A percentile compares a stretch with the other conserved stretches of the same genome.
phyloP scores from a whole-genome alignment of 1,140 invertebrate species.

The Penaeus japonicus region DNA sequence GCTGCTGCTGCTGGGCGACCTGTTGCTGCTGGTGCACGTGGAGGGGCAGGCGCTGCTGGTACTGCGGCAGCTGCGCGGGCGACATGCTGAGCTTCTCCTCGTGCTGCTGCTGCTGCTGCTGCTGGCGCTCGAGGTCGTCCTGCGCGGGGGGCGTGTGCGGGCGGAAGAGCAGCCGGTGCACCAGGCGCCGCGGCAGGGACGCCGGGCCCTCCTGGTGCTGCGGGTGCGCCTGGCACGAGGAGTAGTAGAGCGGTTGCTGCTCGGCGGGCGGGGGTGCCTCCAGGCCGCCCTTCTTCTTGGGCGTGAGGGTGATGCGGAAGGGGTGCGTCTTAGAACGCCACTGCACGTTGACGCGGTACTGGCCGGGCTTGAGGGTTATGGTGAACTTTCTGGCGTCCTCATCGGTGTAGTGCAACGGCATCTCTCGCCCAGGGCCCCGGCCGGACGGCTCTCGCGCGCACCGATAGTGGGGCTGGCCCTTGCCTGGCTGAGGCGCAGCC shows the following conservation, averaged over 20 bases:
- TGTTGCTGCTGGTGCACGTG: slow-evolving; percentile 13
- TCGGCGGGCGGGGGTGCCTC: slow-evolving; percentile 14
- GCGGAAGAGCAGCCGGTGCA: slow-evolving; percentile 28
- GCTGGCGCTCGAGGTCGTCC: neutral
- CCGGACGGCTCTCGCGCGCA: neutral
- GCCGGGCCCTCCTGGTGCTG: neutral
- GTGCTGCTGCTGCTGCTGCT: neutral
- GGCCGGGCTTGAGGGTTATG: slow-evolving; percentile 30
- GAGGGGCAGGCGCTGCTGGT: neutral
- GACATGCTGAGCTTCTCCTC: neutral
- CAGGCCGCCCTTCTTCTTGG: neutral
- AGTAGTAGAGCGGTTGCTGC: slow-evolving; percentile 36
- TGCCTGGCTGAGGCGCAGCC: too few species aligned
- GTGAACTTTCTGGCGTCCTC: neutral
- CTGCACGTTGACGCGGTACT: slow-evolving; percentile 34
- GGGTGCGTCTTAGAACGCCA: slow-evolving; percentile 40
- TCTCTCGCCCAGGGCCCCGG: too few species aligned
- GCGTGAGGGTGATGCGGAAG: slow-evolving; percentile 23
- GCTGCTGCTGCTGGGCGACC: neutral
- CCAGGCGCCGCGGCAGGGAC: slow-evolving; percentile 7
- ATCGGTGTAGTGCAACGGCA: neutral
- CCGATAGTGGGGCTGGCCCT: neutral
- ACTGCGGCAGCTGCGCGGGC: neutral
- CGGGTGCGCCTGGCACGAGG: neutral
- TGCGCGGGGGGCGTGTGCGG: neutral